Conservation (phyloP, 1,140 invertebrate species). For the Drosophila repleta region DNA sequence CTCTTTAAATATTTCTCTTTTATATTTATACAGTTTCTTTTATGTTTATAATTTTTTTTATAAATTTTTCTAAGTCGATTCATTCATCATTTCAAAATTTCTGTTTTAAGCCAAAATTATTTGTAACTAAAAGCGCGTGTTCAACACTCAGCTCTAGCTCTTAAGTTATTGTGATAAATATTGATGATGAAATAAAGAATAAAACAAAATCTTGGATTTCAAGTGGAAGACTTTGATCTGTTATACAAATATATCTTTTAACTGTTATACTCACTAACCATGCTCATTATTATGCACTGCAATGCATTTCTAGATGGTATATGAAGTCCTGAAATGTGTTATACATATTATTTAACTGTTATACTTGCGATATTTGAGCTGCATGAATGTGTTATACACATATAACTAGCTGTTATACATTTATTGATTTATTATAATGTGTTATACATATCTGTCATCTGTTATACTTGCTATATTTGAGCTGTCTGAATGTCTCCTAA, state of each 20-base stretch:
- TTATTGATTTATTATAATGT: too few relatives aligned
- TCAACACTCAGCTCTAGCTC: conserved; percentile 53
- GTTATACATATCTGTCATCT: too few relatives aligned
- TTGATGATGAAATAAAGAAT: conserved; percentile 59
- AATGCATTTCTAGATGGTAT: too few relatives aligned
- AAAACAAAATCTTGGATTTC: conserved; percentile 17
- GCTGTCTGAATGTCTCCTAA: too few relatives aligned
- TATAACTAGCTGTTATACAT: too few relatives aligned
- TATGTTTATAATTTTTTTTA: neutral
- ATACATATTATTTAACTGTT: too few relatives aligned
- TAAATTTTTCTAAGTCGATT: conserved; percentile 22
- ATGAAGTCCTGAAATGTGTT: too few relatives aligned
- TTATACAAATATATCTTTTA: neutral
- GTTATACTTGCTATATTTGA: too few relatives aligned
- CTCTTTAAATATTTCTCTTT: conserved; percentile 54
- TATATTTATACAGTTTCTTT: conserved; percentile 73
- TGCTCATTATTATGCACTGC: too few relatives aligned
- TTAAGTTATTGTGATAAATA: conserved; percentile 76
- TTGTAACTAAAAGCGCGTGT: conserved; percentile 34
- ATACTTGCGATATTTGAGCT: too few relatives aligned
- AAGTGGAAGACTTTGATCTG: neutral
- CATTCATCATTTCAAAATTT: conserved; percentile 56
- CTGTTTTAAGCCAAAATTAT: neutral
- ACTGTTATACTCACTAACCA: neutral
- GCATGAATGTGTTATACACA: too few relatives aligned